Base-by-base conservation (phyloP, 1,140 invertebrate genomes). In the Anadara kagoshimensis region DNA sequence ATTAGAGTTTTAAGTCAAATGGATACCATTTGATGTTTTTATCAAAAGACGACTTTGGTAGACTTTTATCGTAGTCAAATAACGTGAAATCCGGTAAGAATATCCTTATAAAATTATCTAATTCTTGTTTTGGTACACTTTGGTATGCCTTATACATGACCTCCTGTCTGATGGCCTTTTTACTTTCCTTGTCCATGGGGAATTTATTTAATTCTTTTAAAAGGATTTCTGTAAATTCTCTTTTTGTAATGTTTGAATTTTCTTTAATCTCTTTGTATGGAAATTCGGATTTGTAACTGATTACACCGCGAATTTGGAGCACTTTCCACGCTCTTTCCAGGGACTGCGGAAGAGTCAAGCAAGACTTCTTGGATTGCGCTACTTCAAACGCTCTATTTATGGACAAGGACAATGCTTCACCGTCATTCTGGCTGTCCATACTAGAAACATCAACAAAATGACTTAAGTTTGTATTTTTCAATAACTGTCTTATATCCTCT, bases 31-130 rank as follows among this genome's bases (percentile, higher is more conserved):
- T 54, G n/a, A 53, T n/a, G 1, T 36, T 29, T 41, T 53, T n/a
- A 14, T 24, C 56, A 22, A 57, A 26, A 14, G 29, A 45, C 7
- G 47, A 53, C 18, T 66, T n/a, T 29, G 45, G 45, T 24, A 54
- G 14, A 29, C 5, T 41, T 66, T 53, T 53, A 7, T 65, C 16
- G 36, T 72, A 72, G 57, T 61, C 69, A 56, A 72, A 72, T 41
- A 64, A 36, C 12, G 36, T n/a, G 29, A 72, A 72, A 11, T 72
- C 61, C 8, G 62, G 62, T 16, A 29, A 20, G 45, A 65, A 72
- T 12, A 72, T 53, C 0, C 24, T 41, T 44, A 11, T 64, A 8
- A 72, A 64, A 3, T 18, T 59, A 5, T 59, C 16, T 18, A 59
- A 47, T 20, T 53, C n/a, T 29, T 49, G 18, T 18, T 44, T 11